phyloP scores from a whole-genome alignment of 2,888 invertebrate genomes.

The Coelopa pilipes region DNA sequence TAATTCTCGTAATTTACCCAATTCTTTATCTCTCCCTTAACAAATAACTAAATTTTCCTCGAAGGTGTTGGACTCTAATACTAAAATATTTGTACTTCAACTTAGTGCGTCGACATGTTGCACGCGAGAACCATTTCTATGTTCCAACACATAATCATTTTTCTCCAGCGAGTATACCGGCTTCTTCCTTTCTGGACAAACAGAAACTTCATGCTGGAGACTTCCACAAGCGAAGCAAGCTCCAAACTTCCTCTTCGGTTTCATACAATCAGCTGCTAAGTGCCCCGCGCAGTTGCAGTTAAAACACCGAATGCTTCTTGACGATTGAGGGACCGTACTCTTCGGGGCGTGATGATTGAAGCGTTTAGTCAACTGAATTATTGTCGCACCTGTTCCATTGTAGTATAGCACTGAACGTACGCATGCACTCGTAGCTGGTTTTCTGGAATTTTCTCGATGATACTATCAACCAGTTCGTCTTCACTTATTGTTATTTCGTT shows the following conservation, averaged over 20 bases:
- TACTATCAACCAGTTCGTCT: conserved; percentile 39
- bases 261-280: conserved; percentile 35
- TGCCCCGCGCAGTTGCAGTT: conserved; percentile 36
- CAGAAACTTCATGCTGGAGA: conserved; percentile 11
- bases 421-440: conserved; percentile 35
- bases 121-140: too few relatives aligned
- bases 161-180: background rate
- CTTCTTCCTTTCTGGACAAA: conserved; percentile 25
- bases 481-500: conserved; percentile 34
- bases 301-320: conserved; percentile 15
- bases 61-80: too few relatives aligned
- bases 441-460: conserved; percentile 43
- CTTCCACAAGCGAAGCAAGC: conserved; percentile 35
- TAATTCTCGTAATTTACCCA: too few relatives aligned
- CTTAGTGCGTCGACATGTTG: too few relatives aligned
- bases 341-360: background rate
- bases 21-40: too few relatives aligned
- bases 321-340: background rate
- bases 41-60: too few relatives aligned
- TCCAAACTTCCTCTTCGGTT: conserved; percentile 26
- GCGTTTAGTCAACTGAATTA: conserved; percentile 4
- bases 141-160: conserved; percentile 1
- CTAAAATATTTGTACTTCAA: too few relatives aligned
- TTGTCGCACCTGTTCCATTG: conserved; percentile 30
- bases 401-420: conserved; percentile 35